A percentile compares a stretch with the other conserved stretches of the same genome.
phyloP scores from a whole-genome alignment of 2,888 invertebrate species.

The Omphaloscelis lunosa region DNA sequence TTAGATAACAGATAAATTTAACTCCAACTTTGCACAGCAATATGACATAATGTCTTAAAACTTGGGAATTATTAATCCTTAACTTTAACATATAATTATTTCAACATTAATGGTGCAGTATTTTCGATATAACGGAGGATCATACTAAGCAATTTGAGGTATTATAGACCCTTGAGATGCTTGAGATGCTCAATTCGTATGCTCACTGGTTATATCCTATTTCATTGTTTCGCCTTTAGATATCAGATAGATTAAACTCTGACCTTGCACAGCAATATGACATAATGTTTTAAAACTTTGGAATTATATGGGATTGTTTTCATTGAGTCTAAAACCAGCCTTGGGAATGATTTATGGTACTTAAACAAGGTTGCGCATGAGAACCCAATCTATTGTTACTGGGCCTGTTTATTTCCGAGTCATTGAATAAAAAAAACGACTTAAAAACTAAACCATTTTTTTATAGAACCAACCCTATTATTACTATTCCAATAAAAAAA shows the following conservation, averaged over 20 bases:
- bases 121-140: no score
- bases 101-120: no score
- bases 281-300: conserved; percentile 25
- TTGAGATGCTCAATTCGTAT: neutral
- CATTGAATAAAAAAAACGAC: neutral
- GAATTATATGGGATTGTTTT: conserved; percentile 27
- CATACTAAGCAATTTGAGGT: no score
- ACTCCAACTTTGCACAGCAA: conserved; percentile 36
- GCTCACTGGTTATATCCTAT: conserved; percentile 14
- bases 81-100: no score
- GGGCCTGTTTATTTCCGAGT: neutral
- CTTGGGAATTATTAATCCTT: conserved; percentile 2
- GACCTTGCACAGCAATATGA: conserved; percentile 37
- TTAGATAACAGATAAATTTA: conserved; percentile 29
- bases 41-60: conserved; percentile 22
- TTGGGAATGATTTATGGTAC: conserved; percentile 38
- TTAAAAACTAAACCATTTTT: neutral
- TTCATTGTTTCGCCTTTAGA: conserved; percentile 49
- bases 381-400: conserved; percentile 22
- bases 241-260: conserved; percentile 31
- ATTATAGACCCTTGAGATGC: neutral
- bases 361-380: conserved; percentile 24
- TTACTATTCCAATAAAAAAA: neutral
- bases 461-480: neutral
- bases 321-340: conserved; percentile 26